Evolutionary conservation across 2,797 vertebrate species (phyloP), one percentile per base, ranked within the genome.

Genomic region (Vespertilio murinus): DNA sequence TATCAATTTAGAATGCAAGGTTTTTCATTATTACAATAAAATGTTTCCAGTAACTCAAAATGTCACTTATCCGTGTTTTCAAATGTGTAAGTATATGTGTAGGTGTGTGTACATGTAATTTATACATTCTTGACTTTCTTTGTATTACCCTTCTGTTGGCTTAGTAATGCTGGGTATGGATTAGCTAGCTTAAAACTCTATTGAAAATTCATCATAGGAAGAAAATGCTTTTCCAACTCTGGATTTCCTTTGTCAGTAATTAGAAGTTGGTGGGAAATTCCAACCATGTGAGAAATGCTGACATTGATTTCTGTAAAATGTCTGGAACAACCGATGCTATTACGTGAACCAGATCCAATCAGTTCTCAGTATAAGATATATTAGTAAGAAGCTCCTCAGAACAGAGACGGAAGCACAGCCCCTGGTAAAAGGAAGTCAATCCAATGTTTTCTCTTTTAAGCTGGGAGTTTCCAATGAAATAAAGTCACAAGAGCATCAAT

Each of bases 221-320:
- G 33, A 89, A 40, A 96, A 90, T 74, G 25, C 56, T 94, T 91
- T 71, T 12, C 18, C n/a, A 94, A 49, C 23, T 83, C 71, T 88
- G 47, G 83, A 74, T 83, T 96, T 95, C 45, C 61, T 88, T 65
- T 96, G 56, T 20, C 78, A 67, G 35, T 93, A 28, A 69, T 81
- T 89, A 90, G 56, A 93, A 89, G 54, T 70, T 59, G 3, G 38
- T 82, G 79, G 93, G 91, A 78, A 89, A 91, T 91, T 90, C 80
- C 83, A 94, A 17, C 65, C 18, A 38, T 69, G 8, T 84, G 78
- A 94, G 38, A 93, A 93, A 94, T 91, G 88, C 54, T 96, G 94
- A 92, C 52, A 56, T 67, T 83, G 42, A 49, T 93, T 94, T 84
- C 47, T 95, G 52, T 92, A 90, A 95, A 86, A 40, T 47, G 78